Evolutionary conservation across 37 sponge, comb jelly and placozoan species (phyloP), one percentile per base, ranked within the genome.

Genomic region (Ianthella basta): DNA sequence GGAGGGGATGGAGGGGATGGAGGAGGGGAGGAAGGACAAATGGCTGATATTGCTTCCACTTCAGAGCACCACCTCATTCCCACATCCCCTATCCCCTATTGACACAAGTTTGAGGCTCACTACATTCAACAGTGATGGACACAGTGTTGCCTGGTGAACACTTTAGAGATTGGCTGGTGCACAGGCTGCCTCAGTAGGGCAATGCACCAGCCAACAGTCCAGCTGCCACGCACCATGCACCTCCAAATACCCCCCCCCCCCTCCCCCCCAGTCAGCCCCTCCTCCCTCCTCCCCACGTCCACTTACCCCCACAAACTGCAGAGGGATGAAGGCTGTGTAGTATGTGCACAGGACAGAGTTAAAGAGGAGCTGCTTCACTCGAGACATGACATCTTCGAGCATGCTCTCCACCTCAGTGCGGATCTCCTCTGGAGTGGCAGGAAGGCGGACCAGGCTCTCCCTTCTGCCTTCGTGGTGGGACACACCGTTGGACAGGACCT

Each of bases 341-440:
- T 94, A 94, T 25, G 95, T 92, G 82, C 89, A 94, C 35, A 94
- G 70, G 30, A 94, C 40, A 3, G 95, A 94, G 80, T 89, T 91
- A 79, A 94, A 94, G 56, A 94, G 55, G 36, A 94, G 82, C 82
- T 91, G 95, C 36, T 94, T 94, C 74, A 94, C 78, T 41, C 95
- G 74, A 23, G 85, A 87, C 0, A 90, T 54, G 33, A 78, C 36
- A 79, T 92, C 93, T 0, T 90, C 82, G 15, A 92, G 39, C 56
- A 92, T 50, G 24, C 80, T 55, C 56, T 92, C 87, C 81, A 92
- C 89, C 66, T 92, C 93, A 1, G 59, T 59, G 0, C 93, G 77
- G 12, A 92, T 70, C 72, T 89, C 90, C 21, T 92, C 87, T 3
- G 93, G 90, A 1, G 78, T 53, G n/a, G 85, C 80, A 4, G 86